Evolutionary conservation across 2,888 invertebrate genomes (phyloP), one percentile per base, ranked within the genome.

Genomic region (Shargacucullia verbasci): DNA sequence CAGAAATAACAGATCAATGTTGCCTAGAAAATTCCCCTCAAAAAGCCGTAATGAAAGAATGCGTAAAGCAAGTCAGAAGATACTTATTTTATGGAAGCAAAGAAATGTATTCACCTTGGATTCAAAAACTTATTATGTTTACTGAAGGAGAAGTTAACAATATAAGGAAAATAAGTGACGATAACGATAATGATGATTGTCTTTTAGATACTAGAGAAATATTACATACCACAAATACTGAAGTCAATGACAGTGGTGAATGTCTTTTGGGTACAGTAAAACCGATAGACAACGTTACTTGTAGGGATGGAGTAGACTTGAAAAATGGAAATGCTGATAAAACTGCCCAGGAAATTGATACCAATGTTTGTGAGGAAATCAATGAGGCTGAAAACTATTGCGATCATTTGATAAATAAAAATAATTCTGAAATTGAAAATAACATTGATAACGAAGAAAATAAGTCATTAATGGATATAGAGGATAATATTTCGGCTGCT

Each of bases 91-190:
- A 58, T 53, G 71, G 82, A 33, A 73, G 72, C 34, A 92, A 91
- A 78, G 82, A 87, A 77, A 75, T 87, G 35, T 85, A 82, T 83
- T 92, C 91, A 6, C 85, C 89, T 27, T 79, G 83, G 78, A 82
- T 92, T 59, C 90, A 90, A 81, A 91, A 92, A 56, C 81, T 92
- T 48, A 53, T 88, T 13, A 52, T 79, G 31, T 71, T 74, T 58
- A 74, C 59, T 61, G 89, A 85, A 76, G 86, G 87, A 3, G 53
- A 31, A 71, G 75, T 58, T 45, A 49, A 37, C 25, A 53, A 14
- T 40, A 5, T 29, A 29, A 25, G 29, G 10, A 11, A 11, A n/a
- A 34, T 45, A 59, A 49, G 40, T 9, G 0, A 25, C 8, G 37
- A 33, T 9, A 15, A 44, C 3, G n/a, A 5, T 3, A 14, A 33